Conservation (phyloP, 2,888 invertebrate species). For the Campopleginae sp. region DNA sequence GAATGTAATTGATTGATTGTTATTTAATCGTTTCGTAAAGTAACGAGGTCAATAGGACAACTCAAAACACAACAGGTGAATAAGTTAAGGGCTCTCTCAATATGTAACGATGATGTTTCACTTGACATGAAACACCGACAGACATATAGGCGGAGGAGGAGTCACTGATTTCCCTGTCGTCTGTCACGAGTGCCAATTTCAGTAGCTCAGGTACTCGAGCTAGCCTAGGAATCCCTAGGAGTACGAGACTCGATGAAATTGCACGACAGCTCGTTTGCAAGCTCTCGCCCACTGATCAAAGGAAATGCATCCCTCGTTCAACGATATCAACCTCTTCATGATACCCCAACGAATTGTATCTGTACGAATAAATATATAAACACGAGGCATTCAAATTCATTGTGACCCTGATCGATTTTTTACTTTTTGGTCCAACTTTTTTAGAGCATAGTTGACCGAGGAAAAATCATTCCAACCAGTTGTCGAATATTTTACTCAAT, state of each 20-base stretch:
- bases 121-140: background rate
- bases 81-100: slow-evolving; percentile 26
- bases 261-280: slow-evolving; percentile 58
- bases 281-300: slow-evolving; percentile 55
- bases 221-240: slow-evolving; percentile 31
- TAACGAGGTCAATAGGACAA: background rate
- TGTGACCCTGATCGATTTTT: background rate
- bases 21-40: background rate
- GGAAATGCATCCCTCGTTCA: slow-evolving; percentile 46
- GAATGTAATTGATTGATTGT: background rate
- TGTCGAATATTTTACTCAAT: too few species aligned
- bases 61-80: slow-evolving; percentile 10
- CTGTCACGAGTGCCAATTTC: slow-evolving; percentile 39
- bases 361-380: background rate
- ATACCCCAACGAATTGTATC: slow-evolving; percentile 18
- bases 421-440: too few species aligned
- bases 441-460: too few species aligned
- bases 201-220: slow-evolving; percentile 41
- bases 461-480: too few species aligned
- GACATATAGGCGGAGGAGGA: background rate
- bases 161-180: slow-evolving; percentile 20
- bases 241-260: slow-evolving; percentile 46
- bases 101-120: slow-evolving; percentile 34
- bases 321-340: slow-evolving; percentile 23
- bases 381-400: background rate